These are phyloP conservation scores for Salpingus planirostris DNA, from an alignment of 2,888 invertebrate genomes.

Conservation along the genomic window DNA sequence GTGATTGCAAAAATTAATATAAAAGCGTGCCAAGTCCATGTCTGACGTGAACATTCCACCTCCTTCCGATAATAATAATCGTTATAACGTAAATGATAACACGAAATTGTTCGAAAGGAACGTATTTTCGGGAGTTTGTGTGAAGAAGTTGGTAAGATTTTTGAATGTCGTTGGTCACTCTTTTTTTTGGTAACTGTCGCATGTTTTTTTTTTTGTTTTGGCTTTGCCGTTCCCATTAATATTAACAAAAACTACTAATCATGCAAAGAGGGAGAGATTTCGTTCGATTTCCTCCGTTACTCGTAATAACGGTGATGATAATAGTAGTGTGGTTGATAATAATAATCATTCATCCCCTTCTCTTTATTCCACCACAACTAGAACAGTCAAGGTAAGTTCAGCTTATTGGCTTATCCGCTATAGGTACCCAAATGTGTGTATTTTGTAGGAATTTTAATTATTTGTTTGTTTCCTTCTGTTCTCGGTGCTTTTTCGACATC, in stretches of 20 bases:
- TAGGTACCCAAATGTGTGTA: conserved; percentile 5
- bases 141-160: conserved; percentile 53
- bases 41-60: too few relatives aligned
- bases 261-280: too few relatives aligned
- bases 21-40: conserved; percentile 49
- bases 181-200: conserved; percentile 2
- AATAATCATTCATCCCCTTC: too few relatives aligned
- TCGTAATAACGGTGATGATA: too few relatives aligned
- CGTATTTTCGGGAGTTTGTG: conserved; percentile 52
- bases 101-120: conserved; percentile 38
- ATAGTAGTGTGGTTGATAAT: too few relatives aligned
- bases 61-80: conserved; percentile 28
- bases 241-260: too few relatives aligned
- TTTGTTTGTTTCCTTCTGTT: conserved; percentile 3
- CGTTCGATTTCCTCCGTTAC: too few relatives aligned
- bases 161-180: conserved; percentile 6
- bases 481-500: background rate
- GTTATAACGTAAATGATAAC: too few relatives aligned
- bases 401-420: too few relatives aligned
- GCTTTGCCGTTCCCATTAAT: conserved; percentile 1
- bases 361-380: too few relatives aligned
- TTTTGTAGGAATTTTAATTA: conserved; percentile 4
- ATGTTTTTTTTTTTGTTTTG: conserved; percentile 16
- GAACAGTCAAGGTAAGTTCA: too few relatives aligned
- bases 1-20: conserved; percentile 22